Evolutionary conservation across 2,888 invertebrate genomes (phyloP).

Genomic region (Unio pictorum): DNA sequence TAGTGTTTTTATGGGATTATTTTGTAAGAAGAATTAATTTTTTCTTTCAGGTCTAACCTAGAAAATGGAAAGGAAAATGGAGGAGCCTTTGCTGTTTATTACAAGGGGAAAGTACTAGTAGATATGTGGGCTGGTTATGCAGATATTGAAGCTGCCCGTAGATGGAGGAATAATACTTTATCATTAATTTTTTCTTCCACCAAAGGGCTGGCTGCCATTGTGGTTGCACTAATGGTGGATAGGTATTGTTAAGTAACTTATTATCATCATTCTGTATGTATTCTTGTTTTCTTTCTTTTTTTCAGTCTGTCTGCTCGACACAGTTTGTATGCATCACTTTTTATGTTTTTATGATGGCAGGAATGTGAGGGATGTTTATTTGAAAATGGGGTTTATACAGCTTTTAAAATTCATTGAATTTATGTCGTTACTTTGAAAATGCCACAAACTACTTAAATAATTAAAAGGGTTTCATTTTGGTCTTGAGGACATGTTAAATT

Average conservation of each 20-base stretch:
- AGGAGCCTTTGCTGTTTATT: slow-evolving; percentile 56
- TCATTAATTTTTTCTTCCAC: slow-evolving; percentile 41
- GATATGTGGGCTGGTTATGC: slow-evolving; percentile 66
- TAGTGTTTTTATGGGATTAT: not conserved
- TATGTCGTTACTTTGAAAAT: too few species aligned
- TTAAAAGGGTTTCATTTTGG: too few species aligned
- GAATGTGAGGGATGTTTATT: too few species aligned
- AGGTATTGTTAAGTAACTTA: slow-evolving; percentile 29
- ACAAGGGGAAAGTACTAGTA: slow-evolving; percentile 55
- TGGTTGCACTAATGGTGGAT: slow-evolving; percentile 66
- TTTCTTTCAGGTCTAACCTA: slow-evolving; percentile 25
- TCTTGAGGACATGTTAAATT: too few species aligned
- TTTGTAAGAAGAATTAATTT: not conserved
- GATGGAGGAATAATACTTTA: slow-evolving; percentile 58
- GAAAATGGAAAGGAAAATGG: slow-evolving; percentile 48
- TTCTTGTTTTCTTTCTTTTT: too few species aligned
- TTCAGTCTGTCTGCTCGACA: too few species aligned
- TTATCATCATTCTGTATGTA: too few species aligned
- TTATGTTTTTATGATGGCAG: too few species aligned
- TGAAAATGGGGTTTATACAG: too few species aligned
- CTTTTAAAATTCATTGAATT: too few species aligned
- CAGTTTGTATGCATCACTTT: too few species aligned
- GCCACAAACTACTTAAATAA: too few species aligned
- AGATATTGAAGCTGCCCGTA: slow-evolving; percentile 39
- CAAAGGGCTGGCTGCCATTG: slow-evolving; percentile 50